Base-by-base conservation (phyloP, 2,888 invertebrate genomes). In the Crematogaster levior region DNA sequence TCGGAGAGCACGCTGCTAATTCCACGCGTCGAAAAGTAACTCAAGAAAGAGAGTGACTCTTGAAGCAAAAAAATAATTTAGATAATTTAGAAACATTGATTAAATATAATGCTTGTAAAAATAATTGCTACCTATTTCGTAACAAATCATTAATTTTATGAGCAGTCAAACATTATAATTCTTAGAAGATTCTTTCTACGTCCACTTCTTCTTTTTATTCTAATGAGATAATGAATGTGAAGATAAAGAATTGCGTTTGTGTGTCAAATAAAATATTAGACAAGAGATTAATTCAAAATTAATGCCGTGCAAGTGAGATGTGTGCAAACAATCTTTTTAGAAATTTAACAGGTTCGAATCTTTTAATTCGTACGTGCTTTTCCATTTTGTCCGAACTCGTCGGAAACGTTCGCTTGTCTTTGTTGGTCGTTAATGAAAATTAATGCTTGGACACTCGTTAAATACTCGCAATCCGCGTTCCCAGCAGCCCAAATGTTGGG, bases 341-440 rank as follows among this genome's bases (percentile, higher is more conserved):
- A 73, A 43, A 58, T 18, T 56, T 40, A 43, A 9, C 15, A 30
- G 10, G 21, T 10, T 21, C 6, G 3, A 34, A 12, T 34, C 10
- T 46, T 43, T 27, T 10, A 30, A 60, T 27, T 4, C 4, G 10
- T 6, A 5, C 21, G 21, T 9, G 27, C n/a, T 37, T 37, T 46
- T 51, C 30, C 15, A n/a, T 27, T 68, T 68, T 60, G 7, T 9
- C 15, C n/a, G 12, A 60, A 60, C 3, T 24, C 43, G 9, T 27
- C 24, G 34, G 37, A 15, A 1, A 73, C 40, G 37, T 34, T 15
- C 37, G 24, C n/a, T 65, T 5, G 56, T 21, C n/a, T 56, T 73
- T 30, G 48, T 51, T 40, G 37, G 30, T 40, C 40, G 75, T 68
- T 43, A 68, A 53, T 10, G 27, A 40, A 66, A 66, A 77, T 77